A percentile compares a stretch with the other conserved stretches of the same genome.
phyloP scores from a whole-genome alignment of 2,888 invertebrate species.

The Callyntrura sp. region DNA sequence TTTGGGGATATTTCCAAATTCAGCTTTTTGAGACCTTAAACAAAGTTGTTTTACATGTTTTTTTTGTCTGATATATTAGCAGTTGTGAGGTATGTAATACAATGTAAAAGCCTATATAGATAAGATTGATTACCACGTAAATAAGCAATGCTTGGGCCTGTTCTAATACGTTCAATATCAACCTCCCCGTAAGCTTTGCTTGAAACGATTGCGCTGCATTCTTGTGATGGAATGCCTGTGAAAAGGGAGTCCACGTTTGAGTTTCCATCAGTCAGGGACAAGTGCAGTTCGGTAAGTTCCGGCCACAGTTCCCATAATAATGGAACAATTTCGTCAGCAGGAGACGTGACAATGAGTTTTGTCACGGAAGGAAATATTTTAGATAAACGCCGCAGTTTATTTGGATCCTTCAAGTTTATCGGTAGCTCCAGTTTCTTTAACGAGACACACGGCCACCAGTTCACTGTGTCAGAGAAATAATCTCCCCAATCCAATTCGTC shows the following conservation, averaged over 20 bases:
- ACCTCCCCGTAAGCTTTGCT: constrained; percentile 71
- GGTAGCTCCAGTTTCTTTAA: constrained; percentile 72
- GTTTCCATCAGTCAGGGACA: constrained; percentile 74
- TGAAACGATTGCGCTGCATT: constrained; percentile 57
- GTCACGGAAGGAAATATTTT: constrained; percentile 76
- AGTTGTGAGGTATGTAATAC: too few species aligned
- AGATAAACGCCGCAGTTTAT: constrained; percentile 43
- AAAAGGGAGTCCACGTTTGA: constrained; percentile 73
- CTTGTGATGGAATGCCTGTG: constrained; percentile 71
- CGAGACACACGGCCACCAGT: constrained; percentile 72
- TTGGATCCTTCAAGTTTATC: constrained; percentile 69
- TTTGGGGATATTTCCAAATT: constrained; percentile 73
- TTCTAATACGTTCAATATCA: constrained; percentile 72
- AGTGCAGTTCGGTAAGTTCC: constrained; percentile 67
- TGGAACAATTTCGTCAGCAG: constrained; percentile 67
- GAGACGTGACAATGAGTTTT: constrained; percentile 63
- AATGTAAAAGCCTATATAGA: too few species aligned
- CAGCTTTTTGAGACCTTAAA: constrained; percentile 72
- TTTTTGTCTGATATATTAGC: too few species aligned
- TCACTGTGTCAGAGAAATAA: constrained; percentile 76
- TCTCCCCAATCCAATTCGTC: constrained; percentile 79
- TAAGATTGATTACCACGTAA: constrained; percentile 78
- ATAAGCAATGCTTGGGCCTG: constrained; percentile 77
- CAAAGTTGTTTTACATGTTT: too few species aligned
- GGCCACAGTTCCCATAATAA: constrained; percentile 77